These are phyloP conservation scores for Agrypnia vestita DNA, from an alignment of 1,140 invertebrate genomes.

Conservation along the genomic window DNA sequence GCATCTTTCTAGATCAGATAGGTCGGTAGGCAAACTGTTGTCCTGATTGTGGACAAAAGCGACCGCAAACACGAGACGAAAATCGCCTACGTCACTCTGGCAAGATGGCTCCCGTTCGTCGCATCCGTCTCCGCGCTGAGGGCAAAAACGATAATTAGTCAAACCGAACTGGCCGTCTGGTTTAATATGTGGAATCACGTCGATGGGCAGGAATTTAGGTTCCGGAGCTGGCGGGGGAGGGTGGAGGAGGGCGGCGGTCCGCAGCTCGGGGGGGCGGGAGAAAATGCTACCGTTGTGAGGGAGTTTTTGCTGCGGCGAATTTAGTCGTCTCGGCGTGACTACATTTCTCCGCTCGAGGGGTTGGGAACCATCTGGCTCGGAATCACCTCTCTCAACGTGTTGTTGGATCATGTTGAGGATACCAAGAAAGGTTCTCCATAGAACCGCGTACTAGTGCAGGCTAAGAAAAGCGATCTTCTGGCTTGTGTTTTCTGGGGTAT, in stretches of 20 bases:
- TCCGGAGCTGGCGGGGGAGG: background rate
- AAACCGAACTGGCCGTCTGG: background rate
- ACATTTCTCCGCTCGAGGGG: background rate
- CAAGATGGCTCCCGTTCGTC: background rate
- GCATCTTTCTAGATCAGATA: too few species aligned
- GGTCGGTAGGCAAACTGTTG: too few species aligned
- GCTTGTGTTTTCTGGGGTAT: too few species aligned
- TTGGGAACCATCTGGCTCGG: background rate
- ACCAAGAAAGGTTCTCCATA: too few species aligned
- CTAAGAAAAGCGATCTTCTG: too few species aligned
- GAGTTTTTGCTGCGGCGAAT: conserved; percentile 8
- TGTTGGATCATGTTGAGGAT: too few species aligned
- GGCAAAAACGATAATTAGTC: conserved; percentile 14
- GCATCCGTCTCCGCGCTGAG: background rate
- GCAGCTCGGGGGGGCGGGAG: background rate
- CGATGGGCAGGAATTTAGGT: background rate
- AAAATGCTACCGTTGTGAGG: background rate
- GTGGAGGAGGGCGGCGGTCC: too few species aligned
- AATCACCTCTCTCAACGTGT: too few species aligned
- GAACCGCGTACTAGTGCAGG: too few species aligned
- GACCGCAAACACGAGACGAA: too few species aligned
- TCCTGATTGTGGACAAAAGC: too few species aligned
- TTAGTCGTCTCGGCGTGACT: conserved; percentile 16
- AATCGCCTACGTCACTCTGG: too few species aligned
- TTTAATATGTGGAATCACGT: conserved; percentile 28